Conservation (phyloP, 2,888 invertebrate species). For the Luffia ferchaultella region DNA sequence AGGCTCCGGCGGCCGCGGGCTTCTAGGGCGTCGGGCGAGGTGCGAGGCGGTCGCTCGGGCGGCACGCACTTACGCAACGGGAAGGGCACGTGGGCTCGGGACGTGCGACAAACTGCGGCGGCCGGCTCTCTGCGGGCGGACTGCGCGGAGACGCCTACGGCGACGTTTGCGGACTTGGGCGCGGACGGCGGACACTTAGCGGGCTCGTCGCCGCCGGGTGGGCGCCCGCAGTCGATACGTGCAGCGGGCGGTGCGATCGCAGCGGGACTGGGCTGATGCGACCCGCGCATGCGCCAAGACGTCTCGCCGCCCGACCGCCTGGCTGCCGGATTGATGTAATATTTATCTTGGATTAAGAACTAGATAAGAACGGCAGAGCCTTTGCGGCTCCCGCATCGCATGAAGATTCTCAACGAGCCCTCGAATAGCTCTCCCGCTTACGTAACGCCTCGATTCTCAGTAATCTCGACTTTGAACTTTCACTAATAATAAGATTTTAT, state of each 20-base stretch:
- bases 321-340: conserved; percentile 58
- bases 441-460: not conserved
- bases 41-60: not conserved
- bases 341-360: conserved; percentile 64
- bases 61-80: not conserved
- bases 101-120: not conserved
- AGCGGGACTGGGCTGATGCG: conserved; percentile 51
- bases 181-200: conserved; percentile 20
- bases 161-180: conserved; percentile 8
- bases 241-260: conserved; percentile 53
- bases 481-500: no score
- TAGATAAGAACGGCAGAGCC: conserved; percentile 38
- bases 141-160: conserved; percentile 10
- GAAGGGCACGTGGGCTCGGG: not conserved
- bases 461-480: no score
- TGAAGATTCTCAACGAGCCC: not conserved
- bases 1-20: not conserved
- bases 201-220: conserved; percentile 50
- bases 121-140: not conserved
- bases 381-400: conserved; percentile 21
- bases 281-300: conserved; percentile 24
- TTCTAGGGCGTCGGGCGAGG: no score
- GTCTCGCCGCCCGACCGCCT: conserved; percentile 34
- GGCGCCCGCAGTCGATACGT: conserved; percentile 33
- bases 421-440: not conserved